Conservation (phyloP, 2,113 vertebrate species). For the Setophaga kirtlandii region DNA sequence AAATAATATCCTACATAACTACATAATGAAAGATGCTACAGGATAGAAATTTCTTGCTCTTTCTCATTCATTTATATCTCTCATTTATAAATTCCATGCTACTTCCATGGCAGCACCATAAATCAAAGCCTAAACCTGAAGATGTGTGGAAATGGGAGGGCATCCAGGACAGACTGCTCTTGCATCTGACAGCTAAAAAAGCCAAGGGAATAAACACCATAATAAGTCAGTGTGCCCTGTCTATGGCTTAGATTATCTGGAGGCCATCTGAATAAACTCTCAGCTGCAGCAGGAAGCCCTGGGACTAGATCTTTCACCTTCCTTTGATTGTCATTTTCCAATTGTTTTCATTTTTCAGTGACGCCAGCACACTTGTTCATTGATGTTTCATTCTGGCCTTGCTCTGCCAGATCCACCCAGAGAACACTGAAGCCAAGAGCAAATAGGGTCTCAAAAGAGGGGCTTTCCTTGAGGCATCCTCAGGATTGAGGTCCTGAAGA, state of each 20-base stretch:
- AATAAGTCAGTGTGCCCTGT: neutral
- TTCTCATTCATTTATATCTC: neutral
- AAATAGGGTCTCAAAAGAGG: neutral
- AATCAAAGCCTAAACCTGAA: neutral
- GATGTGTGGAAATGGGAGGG: neutral
- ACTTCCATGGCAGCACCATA: neutral
- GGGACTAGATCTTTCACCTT: constrained; percentile 79
- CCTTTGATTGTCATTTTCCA: constrained; percentile 76
- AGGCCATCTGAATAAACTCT: constrained; percentile 68
- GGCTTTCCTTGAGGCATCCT: neutral
- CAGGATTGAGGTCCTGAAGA: neutral
- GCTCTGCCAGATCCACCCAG: constrained; percentile 7
- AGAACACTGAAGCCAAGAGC: constrained; percentile 24
- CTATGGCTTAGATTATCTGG: constrained; percentile 36
- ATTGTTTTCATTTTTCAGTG: constrained; percentile 52
- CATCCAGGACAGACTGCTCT: neutral
- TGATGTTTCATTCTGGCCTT: constrained; percentile 15
- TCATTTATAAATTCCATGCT: neutral
- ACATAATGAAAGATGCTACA: neutral
- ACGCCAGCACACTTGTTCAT: constrained; percentile 46
- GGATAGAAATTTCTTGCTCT: neutral
- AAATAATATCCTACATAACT: neutral
- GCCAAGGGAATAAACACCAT: neutral
- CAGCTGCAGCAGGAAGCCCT: constrained; percentile 72
- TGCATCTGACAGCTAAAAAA: constrained; percentile 15